phyloP scores from a whole-genome alignment of 2,888 invertebrate species.

The Ophion obscuratus region DNA sequence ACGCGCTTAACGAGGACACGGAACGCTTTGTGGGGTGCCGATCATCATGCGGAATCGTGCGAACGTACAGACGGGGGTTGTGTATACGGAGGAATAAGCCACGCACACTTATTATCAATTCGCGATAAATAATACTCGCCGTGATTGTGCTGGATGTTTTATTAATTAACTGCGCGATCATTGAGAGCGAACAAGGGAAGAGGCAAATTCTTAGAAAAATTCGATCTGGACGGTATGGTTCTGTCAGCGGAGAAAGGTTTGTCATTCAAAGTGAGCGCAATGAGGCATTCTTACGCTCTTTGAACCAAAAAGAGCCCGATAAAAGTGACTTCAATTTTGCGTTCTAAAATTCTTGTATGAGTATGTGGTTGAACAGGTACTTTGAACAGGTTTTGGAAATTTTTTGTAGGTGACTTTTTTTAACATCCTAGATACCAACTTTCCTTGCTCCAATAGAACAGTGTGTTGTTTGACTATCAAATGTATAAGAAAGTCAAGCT shows the following conservation, averaged over 20 bases:
- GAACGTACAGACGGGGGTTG: not conserved
- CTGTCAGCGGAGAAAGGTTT: not conserved
- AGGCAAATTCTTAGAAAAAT: conserved; percentile 1
- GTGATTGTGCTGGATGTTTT: not conserved
- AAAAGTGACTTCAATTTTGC: no score
- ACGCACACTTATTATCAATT: not conserved
- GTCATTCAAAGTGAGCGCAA: not conserved
- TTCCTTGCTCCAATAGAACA: no score
- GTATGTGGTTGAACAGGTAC: no score
- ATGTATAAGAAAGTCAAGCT: no score
- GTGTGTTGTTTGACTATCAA: no score
- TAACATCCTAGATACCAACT: no score
- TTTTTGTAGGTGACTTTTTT: no score
- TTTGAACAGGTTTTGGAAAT: no score
- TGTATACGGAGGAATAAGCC: not conserved
- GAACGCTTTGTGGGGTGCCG: conserved; percentile 75
- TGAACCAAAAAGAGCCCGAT: no score
- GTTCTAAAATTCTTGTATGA: no score
- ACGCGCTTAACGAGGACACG: conserved; percentile 64
- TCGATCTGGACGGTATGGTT: not conserved
- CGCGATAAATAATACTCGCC: conserved; percentile 8
- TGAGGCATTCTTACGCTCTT: no score
- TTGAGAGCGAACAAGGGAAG: not conserved
- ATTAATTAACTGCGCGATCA: conserved; percentile 5
- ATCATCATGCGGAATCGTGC: conserved; percentile 44